These are phyloP conservation scores for Ataeniobius toweri DNA, from an alignment of 2,797 vertebrate genomes.

Conservation along the genomic window DNA sequence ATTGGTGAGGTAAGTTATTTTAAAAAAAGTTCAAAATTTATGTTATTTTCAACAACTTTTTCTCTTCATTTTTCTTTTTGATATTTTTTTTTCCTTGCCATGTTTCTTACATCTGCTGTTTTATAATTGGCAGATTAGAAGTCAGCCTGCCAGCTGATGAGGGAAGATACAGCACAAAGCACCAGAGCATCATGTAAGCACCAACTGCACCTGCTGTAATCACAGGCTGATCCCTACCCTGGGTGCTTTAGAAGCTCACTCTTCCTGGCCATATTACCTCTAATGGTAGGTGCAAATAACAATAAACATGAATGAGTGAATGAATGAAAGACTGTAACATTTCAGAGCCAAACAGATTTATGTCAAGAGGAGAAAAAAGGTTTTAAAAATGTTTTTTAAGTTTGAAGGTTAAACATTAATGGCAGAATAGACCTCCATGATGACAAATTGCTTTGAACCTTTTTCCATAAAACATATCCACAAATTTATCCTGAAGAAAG, in stretches of 20 bases:
- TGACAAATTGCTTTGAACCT: conserved; percentile 31
- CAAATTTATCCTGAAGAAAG: conserved; percentile 33
- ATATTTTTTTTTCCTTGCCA: conserved; percentile 14
- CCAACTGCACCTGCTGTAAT: conserved; percentile 77
- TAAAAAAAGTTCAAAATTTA: conserved; percentile 3
- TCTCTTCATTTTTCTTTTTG: not conserved
- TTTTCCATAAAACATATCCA: conserved; percentile 32
- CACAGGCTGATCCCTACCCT: conserved; percentile 64
- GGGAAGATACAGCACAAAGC: conserved; percentile 15
- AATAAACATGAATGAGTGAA: conserved; percentile 3
- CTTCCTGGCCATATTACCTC: not conserved
- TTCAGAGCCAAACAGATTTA: conserved; percentile 43
- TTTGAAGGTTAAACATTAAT: conserved; percentile 17
- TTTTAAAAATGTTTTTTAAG: conserved; percentile 27
- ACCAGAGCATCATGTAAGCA: conserved; percentile 69
- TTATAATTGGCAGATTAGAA: conserved; percentile 68
- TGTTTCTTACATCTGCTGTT: conserved; percentile 62
- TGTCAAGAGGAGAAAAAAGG: conserved; percentile 29
- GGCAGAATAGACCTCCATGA: conserved; percentile 40
- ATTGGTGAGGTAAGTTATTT: conserved; percentile 6
- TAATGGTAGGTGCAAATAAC: not conserved
- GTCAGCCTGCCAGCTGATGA: conserved; percentile 72
- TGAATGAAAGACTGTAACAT: conserved; percentile 29
- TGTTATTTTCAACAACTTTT: conserved; percentile 44
- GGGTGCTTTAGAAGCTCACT: conserved; percentile 43